phyloP scores from a whole-genome alignment of 1,140 invertebrate genomes.

The Saxidomus purpurata region DNA sequence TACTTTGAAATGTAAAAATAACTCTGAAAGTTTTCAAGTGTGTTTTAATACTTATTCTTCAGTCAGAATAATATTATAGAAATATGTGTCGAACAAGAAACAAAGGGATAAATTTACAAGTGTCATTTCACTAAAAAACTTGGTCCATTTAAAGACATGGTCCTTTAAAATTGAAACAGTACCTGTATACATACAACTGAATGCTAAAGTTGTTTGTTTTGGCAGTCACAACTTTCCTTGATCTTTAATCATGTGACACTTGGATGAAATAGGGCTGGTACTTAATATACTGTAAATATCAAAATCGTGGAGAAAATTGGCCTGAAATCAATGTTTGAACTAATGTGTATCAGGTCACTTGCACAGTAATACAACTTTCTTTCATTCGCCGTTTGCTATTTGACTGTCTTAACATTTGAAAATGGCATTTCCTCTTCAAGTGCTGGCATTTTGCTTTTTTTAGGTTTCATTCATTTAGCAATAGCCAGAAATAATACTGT shows the following conservation, averaged over 20 bases:
- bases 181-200: slow-evolving; percentile 18
- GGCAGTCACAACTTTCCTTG: slow-evolving; percentile 32
- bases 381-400: neutral
- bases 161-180: slow-evolving; percentile 6
- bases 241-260: slow-evolving; percentile 56
- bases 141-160: slow-evolving; percentile 4
- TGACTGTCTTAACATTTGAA: too few relatives aligned
- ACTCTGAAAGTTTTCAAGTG: too few relatives aligned
- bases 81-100: neutral
- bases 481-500: too few relatives aligned
- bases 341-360: neutral
- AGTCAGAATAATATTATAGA: neutral
- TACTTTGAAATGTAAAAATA: too few relatives aligned
- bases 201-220: slow-evolving; percentile 33
- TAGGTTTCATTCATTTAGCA: too few relatives aligned
- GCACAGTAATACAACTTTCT: neutral
- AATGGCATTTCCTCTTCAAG: too few relatives aligned
- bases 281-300: slow-evolving; percentile 37
- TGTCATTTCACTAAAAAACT: neutral
- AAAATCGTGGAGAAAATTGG: slow-evolving; percentile 44
- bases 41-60: too few relatives aligned
- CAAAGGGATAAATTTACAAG: slow-evolving; percentile 3
- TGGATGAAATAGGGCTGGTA: slow-evolving; percentile 32
- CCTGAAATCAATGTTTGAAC: slow-evolving; percentile 29
- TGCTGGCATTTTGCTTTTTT: too few relatives aligned